Conservation (phyloP, 2,113 vertebrate species). For the Callithrix jacchus region DNA sequence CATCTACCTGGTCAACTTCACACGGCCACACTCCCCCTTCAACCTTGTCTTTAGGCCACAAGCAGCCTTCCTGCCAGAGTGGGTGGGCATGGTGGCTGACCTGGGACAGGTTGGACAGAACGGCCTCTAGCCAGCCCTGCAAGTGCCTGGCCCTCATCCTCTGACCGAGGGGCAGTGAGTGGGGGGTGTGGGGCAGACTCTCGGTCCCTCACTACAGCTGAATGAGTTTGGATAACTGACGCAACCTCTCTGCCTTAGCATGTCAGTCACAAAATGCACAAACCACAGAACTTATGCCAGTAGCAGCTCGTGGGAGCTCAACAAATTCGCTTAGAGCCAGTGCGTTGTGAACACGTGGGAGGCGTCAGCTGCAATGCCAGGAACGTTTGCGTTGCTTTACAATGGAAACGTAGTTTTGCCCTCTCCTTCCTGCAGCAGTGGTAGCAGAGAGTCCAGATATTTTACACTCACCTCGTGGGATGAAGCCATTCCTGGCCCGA, state of each 20-base stretch:
- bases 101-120: not conserved
- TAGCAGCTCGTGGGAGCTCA: accelerated
- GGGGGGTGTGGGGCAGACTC: accelerated
- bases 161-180: too few species aligned
- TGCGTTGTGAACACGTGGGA: accelerated
- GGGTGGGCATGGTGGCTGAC: slow-evolving; percentile 70
- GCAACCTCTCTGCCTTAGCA: not conserved
- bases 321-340: accelerated
- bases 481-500: not conserved
- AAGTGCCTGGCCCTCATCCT: accelerated
- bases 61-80: slow-evolving; percentile 62
- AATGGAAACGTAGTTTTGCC: not conserved
- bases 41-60: slow-evolving; percentile 52
- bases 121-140: not conserved
- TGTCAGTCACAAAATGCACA: accelerated
- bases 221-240: not conserved
- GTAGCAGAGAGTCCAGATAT: not conserved
- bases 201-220: not conserved
- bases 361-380: accelerated
- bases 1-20: slow-evolving; percentile 76
- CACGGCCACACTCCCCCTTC: slow-evolving; percentile 51
- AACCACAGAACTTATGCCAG: not conserved
- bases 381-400: not conserved
- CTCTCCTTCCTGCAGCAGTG: not conserved
- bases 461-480: not conserved